A percentile compares a stretch with the other conserved stretches of the same genome.
phyloP scores from a whole-genome alignment of 2,113 vertebrate genomes.

The Loxodonta africana region DNA sequence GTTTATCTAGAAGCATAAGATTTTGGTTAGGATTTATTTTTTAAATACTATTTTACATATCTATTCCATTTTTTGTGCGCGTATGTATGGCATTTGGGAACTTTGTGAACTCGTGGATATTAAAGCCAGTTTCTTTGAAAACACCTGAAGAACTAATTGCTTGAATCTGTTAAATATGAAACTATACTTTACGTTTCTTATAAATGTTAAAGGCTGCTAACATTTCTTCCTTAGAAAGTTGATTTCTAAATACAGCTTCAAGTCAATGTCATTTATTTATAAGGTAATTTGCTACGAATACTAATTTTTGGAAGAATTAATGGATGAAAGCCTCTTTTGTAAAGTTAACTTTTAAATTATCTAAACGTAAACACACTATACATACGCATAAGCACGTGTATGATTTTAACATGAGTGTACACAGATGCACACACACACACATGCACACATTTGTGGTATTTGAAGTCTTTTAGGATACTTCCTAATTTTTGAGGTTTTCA shows the following conservation, averaged over 20 bases:
- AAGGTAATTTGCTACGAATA: conserved; percentile 54
- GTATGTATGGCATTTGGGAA: conserved; percentile 63
- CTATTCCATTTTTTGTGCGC: conserved; percentile 34
- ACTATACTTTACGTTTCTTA: background rate
- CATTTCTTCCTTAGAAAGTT: conserved; percentile 32
- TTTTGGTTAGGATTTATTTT: conserved; percentile 65
- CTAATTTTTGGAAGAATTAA: conserved; percentile 30
- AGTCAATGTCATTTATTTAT: conserved; percentile 39
- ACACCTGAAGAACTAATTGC: conserved; percentile 58
- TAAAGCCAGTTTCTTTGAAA: conserved; percentile 63
- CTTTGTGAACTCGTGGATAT: conserved; percentile 67
- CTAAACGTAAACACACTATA: background rate
- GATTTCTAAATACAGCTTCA: conserved; percentile 28
- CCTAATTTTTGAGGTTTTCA: conserved; percentile 54
- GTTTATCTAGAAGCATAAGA: conserved; percentile 60
- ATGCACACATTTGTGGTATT: background rate
- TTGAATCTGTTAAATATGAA: conserved; percentile 60
- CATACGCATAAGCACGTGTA: background rate
- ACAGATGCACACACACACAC: too few species aligned
- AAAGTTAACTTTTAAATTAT: conserved; percentile 33
- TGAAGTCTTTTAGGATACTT: conserved; percentile 4
- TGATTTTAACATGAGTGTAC: background rate
- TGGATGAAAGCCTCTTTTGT: background rate
- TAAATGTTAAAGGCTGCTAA: conserved; percentile 34
- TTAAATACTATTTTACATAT: conserved; percentile 72